Percentiles rank a stretch among this genome's conserved stretches.
Conservation (phyloP, 2,888 invertebrate genomes). For the Sylvicola fuscatus region DNA sequence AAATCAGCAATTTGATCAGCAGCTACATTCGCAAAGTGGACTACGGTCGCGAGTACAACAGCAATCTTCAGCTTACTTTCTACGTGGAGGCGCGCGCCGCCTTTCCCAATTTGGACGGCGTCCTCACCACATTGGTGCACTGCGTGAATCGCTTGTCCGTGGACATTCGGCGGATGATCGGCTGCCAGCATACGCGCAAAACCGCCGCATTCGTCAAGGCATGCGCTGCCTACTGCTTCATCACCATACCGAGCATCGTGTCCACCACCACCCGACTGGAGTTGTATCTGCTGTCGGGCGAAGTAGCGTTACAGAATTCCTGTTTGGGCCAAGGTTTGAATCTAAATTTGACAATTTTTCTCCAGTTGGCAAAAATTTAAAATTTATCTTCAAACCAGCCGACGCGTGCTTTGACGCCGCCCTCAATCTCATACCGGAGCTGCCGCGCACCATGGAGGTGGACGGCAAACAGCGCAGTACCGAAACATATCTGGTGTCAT, state of each 20-base stretch:
- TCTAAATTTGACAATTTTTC: not conserved
- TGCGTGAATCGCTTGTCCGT: constrained; percentile 65
- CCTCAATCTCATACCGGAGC: constrained; percentile 55
- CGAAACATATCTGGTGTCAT: constrained; percentile 46
- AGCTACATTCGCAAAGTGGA: constrained; percentile 60
- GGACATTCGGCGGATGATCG: constrained; percentile 41
- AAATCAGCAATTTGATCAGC: constrained; percentile 66
- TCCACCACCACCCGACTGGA: constrained; percentile 60
- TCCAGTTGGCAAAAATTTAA: not conserved
- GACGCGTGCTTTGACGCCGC: constrained; percentile 89
- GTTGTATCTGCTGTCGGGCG: constrained; percentile 71
- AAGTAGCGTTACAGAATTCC: constrained; percentile 72
- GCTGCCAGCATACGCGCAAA: constrained; percentile 55
- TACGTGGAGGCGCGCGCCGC: constrained; percentile 81
- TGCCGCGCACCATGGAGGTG: constrained; percentile 45
- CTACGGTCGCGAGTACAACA: constrained; percentile 73
- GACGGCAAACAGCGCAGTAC: constrained; percentile 56
- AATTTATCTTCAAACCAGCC: constrained; percentile 30
- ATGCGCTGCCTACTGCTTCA: constrained; percentile 88
- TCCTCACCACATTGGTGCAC: constrained; percentile 71
- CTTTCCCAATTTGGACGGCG: constrained; percentile 78
- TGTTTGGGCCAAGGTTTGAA: constrained; percentile 90
- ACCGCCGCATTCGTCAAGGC: constrained; percentile 78
- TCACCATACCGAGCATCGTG: constrained; percentile 88
- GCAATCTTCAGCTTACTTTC: constrained; percentile 56